Evolutionary conservation across 2,797 vertebrate species (phyloP), one percentile per base, ranked within the genome.

Genomic region (Jordanella pulchra): DNA sequence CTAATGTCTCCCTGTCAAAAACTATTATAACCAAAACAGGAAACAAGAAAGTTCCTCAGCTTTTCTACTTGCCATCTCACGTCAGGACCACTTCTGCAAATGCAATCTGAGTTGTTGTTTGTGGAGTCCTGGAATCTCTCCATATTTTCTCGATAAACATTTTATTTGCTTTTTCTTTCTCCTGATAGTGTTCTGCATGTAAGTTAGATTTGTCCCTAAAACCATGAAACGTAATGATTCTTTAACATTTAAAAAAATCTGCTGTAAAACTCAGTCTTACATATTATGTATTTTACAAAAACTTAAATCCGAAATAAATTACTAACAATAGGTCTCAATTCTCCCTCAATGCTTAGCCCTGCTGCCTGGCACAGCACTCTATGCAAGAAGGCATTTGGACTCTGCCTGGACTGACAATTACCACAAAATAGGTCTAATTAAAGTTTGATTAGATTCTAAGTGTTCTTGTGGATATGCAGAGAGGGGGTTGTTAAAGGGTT

Each of bases 381-480:
- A 71, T 75, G 35, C 76, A 72, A 85, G 87, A 82, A 78, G 84
- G 78, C 84, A 45, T 84, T 80, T 80, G 80, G 76, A 85, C 85
- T 88, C 89, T 86, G 85, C 88, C 77, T 81, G 67, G 76, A 79
- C 87, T 93, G 89, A 91, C 91, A 94, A 92, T 95, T 95, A 93
- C 83, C 90, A 85, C 81, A 82, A 87, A 92, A 92, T 75, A 89
- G 86, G 89, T 86, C 92, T 94, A 94, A 94, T 95, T 94, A 94
- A 93, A 91, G 87, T 93, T 94, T 93, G 91, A 95, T 95, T 90
- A 93, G 91, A 92, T 91, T 91, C 89, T 87, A 79, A 80, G 86
- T 83, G 87, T 93, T 91, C 86, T 90, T 53, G 83, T 84, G 86
- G 89, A 92, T 92, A 93, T 92, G 89, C 88, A 90, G 84, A 90